Percentiles rank a stretch among this genome's conserved stretches.
Evolutionary conservation across 1,140 invertebrate genomes (phyloP).

Genomic region (Brachionus sp.): DNA sequence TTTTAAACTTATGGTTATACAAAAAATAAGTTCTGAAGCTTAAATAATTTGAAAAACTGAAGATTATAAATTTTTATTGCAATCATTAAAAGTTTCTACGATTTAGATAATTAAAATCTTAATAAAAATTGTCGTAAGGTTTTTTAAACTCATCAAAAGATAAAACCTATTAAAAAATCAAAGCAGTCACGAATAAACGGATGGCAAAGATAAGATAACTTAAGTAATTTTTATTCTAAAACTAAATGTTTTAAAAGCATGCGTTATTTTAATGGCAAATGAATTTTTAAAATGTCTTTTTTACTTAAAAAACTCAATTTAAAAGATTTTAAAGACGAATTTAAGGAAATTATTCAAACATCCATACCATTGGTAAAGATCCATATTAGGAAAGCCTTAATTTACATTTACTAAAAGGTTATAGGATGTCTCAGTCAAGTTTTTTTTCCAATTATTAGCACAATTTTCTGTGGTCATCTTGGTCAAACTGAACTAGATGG

Average conservation of each 20-base stretch:
- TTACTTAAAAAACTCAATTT: not conserved
- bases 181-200: not conserved
- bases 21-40: too few relatives aligned
- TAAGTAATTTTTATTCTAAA: not conserved
- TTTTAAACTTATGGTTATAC: too few relatives aligned
- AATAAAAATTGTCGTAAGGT: too few relatives aligned
- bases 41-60: too few relatives aligned
- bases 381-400: not conserved
- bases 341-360: not conserved
- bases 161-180: not conserved
- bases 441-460: constrained; percentile 34
- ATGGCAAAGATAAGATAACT: not conserved
- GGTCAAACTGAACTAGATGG: constrained; percentile 31
- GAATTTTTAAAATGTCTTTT: not conserved
- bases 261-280: not conserved
- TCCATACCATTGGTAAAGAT: not conserved
- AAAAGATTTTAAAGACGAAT: not conserved
- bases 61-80: too few relatives aligned
- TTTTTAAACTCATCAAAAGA: not conserved
- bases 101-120: too few relatives aligned
- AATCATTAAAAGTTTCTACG: too few relatives aligned
- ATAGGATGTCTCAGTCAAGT: constrained; percentile 23
- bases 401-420: not conserved
- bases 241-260: not conserved
- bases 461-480: constrained; percentile 32